Evolutionary conservation across 2,797 vertebrate species (phyloP).

Genomic region (Schizopygopsis malacanthus): DNA sequence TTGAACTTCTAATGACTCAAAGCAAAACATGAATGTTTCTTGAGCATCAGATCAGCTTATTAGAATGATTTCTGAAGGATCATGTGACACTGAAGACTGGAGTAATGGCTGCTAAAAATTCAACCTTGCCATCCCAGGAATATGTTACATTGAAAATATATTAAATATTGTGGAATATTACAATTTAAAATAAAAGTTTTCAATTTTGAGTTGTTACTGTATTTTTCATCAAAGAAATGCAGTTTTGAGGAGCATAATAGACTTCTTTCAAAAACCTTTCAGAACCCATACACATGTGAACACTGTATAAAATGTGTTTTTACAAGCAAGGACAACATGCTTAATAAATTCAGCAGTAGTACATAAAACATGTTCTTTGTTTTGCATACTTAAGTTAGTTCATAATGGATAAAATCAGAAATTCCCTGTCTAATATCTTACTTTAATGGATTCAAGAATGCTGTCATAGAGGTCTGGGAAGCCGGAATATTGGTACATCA

Average conservation of each 20-base stretch:
- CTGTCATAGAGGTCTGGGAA: slow-evolving; percentile 98
- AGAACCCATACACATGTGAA: neutral
- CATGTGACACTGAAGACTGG: neutral
- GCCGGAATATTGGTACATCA: slow-evolving; percentile 99
- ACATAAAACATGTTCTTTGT: neutral
- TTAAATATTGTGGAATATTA: neutral
- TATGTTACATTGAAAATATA: neutral
- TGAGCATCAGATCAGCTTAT: neutral
- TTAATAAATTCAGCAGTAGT: neutral
- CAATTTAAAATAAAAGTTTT: too few relatives aligned
- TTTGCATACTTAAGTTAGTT: neutral
- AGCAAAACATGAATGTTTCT: neutral
- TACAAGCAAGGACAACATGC: neutral
- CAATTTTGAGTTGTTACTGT: neutral
- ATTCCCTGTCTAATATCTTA: slow-evolving; percentile 65
- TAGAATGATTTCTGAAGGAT: neutral
- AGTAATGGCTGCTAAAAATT: neutral
- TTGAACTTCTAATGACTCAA: neutral
- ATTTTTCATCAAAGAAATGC: neutral
- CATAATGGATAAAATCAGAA: neutral
- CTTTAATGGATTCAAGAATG: slow-evolving; percentile 94
- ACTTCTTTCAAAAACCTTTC: neutral
- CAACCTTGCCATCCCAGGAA: neutral
- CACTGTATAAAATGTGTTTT: neutral
- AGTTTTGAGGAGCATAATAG: neutral